A percentile compares a stretch with the other conserved stretches of the same genome.
These are phyloP conservation scores for Zoanthus solanderi DNA, from an alignment of 92 coral and sea anemone species.

Conservation along the genomic window DNA sequence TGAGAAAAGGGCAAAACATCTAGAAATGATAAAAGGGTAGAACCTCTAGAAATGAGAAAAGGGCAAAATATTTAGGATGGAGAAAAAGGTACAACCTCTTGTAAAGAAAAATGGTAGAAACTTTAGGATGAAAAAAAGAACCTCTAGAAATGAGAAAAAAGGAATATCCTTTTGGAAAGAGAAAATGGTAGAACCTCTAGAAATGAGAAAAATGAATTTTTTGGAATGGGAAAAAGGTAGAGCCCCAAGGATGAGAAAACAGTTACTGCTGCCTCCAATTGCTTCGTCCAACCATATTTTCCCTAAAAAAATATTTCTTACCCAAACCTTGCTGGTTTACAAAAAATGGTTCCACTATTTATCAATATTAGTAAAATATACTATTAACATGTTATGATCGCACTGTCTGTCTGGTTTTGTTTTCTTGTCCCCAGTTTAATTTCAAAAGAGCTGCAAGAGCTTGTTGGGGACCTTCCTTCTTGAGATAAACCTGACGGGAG, in stretches of 20 bases:
- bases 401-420: conserved; percentile 1
- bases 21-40: too few relatives aligned
- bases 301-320: too few relatives aligned
- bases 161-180: too few relatives aligned
- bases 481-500: conserved; percentile 70
- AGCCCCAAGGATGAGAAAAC: not conserved
- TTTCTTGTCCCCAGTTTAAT: conserved; percentile 7
- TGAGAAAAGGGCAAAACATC: not conserved
- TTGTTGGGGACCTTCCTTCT: conserved; percentile 69
- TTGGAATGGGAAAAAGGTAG: not conserved
- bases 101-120: too few relatives aligned
- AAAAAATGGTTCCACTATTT: not conserved
- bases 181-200: too few relatives aligned
- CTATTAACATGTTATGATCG: conserved; percentile 16
- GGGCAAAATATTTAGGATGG: too few relatives aligned
- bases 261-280: not conserved
- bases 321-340: not conserved
- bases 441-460: conserved; percentile 37
- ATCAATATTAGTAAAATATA: not conserved
- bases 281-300: too few relatives aligned
- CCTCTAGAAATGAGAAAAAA: too few relatives aligned
- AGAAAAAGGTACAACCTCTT: too few relatives aligned
- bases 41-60: too few relatives aligned
- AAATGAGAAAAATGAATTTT: not conserved
- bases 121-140: too few relatives aligned